Percentiles rank a stretch among this genome's conserved stretches.
Evolutionary conservation across 2,888 invertebrate species (phyloP).

Genomic region (Polydrusus cervinus): DNA sequence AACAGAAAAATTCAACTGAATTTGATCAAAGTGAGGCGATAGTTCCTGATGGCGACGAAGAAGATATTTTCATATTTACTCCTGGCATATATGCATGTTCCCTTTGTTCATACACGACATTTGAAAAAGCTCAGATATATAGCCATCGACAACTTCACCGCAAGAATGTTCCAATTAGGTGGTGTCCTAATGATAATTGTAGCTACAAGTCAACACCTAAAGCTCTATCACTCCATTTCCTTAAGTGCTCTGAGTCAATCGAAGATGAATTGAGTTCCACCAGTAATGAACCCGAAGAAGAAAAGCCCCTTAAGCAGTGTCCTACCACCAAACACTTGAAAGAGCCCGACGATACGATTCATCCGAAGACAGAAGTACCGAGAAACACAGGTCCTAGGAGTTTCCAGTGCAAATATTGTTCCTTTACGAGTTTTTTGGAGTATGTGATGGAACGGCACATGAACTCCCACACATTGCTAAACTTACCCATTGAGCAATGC

Average conservation of each 20-base stretch:
- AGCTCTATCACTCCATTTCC: no score
- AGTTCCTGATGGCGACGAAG: background rate
- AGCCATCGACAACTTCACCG: slow-evolving; percentile 10
- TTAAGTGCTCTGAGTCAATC: no score
- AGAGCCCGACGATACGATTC: no score
- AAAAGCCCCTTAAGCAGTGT: no score
- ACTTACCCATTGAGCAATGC: slow-evolving; percentile 32
- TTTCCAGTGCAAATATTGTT: slow-evolving; percentile 37
- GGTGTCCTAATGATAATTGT: background rate
- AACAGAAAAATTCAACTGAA: background rate
- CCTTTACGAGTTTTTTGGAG: slow-evolving; percentile 37
- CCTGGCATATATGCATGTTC: slow-evolving; percentile 10
- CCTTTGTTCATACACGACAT: slow-evolving; percentile 27
- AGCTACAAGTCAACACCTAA: no score
- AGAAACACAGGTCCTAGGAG: background rate
- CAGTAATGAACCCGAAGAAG: no score
- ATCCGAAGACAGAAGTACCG: no score
- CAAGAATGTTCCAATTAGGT: background rate
- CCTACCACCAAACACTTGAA: no score
- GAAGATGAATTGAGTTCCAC: no score
- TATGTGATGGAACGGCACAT: slow-evolving; percentile 33
- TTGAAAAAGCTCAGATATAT: background rate
- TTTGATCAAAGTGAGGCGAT: background rate
- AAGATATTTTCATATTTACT: background rate
- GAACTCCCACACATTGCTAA: slow-evolving; percentile 30